Evolutionary conservation across 2,797 vertebrate species (phyloP).

Genomic region (Epinephelus coioides): DNA sequence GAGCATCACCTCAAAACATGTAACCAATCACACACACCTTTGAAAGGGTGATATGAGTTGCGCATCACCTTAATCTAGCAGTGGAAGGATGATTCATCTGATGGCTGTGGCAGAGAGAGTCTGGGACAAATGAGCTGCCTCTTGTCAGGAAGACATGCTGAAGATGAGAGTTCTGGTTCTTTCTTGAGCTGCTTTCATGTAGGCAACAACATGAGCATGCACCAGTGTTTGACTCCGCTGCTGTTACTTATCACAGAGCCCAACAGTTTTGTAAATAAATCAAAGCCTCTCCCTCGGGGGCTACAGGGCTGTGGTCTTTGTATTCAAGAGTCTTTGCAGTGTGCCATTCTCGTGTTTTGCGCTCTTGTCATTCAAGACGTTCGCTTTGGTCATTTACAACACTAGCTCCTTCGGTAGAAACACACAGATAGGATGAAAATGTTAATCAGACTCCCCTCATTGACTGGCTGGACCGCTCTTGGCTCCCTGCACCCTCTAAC

Average conservation of each 20-base stretch:
- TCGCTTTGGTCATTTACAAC: slow-evolving; percentile 63
- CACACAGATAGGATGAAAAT: slow-evolving; percentile 58
- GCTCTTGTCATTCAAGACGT: slow-evolving; percentile 56
- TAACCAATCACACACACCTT: slow-evolving; percentile 51
- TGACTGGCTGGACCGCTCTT: slow-evolving; percentile 47
- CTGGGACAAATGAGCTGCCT: slow-evolving; percentile 72
- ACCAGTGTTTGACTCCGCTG: slow-evolving; percentile 55
- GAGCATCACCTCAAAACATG: slow-evolving; percentile 57
- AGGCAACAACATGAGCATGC: slow-evolving; percentile 50
- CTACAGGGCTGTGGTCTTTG: slow-evolving; percentile 59
- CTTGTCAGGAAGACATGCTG: slow-evolving; percentile 53
- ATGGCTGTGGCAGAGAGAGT: slow-evolving; percentile 49
- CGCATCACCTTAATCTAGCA: slow-evolving; percentile 59
- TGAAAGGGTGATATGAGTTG: slow-evolving; percentile 41
- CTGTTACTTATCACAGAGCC: slow-evolving; percentile 67
- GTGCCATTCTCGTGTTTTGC: slow-evolving; percentile 51
- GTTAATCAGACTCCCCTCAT: slow-evolving; percentile 58
- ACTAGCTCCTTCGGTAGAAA: slow-evolving; percentile 31
- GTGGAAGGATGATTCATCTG: slow-evolving; percentile 60
- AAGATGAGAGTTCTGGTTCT: slow-evolving; percentile 51
- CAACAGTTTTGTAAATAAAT: slow-evolving; percentile 76
- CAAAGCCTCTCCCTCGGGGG: slow-evolving; percentile 66
- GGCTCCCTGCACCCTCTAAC: slow-evolving; percentile 28
- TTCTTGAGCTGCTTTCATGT: slow-evolving; percentile 63
- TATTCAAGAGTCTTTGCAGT: slow-evolving; percentile 63